phyloP scores from a whole-genome alignment of 2,797 vertebrate species.

The Pantherophis alleghaniensis region DNA sequence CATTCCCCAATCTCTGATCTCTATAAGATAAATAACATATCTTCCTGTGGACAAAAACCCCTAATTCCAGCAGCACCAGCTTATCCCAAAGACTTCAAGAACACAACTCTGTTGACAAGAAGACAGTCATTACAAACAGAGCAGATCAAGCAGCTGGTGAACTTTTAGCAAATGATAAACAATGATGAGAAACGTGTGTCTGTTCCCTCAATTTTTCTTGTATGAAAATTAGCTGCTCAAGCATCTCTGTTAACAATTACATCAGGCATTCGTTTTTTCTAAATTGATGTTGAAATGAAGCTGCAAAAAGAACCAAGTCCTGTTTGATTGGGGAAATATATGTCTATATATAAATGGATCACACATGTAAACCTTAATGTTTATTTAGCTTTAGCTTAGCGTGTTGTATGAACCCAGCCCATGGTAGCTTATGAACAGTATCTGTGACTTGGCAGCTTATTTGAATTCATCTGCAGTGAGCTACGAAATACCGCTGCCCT shows the following conservation, averaged over 20 bases:
- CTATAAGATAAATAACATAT: constrained; percentile 64
- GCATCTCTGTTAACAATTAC: not conserved
- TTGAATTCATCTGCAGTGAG: not conserved
- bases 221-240: not conserved
- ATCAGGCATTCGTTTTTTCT: not conserved
- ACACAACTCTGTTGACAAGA: constrained; percentile 79
- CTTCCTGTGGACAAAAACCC: constrained; percentile 73
- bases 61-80: constrained; percentile 74
- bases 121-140: constrained; percentile 89
- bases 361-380: not conserved
- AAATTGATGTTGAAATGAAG: not conserved
- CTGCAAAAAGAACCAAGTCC: not conserved
- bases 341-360: not conserved
- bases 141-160: constrained; percentile 84
- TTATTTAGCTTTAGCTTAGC: not conserved
- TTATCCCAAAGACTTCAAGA: constrained; percentile 76
- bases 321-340: not conserved
- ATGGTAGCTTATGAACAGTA: not conserved
- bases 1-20: constrained; percentile 75
- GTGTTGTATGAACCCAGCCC: not conserved
- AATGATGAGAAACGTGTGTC: not conserved
- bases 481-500: not conserved
- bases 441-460: not conserved
- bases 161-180: constrained; percentile 73
- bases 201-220: not conserved